Percentiles rank a stretch among this genome's conserved stretches.
phyloP scores from a whole-genome alignment of 2,888 invertebrate genomes.

The Sepiola atlantica region DNA sequence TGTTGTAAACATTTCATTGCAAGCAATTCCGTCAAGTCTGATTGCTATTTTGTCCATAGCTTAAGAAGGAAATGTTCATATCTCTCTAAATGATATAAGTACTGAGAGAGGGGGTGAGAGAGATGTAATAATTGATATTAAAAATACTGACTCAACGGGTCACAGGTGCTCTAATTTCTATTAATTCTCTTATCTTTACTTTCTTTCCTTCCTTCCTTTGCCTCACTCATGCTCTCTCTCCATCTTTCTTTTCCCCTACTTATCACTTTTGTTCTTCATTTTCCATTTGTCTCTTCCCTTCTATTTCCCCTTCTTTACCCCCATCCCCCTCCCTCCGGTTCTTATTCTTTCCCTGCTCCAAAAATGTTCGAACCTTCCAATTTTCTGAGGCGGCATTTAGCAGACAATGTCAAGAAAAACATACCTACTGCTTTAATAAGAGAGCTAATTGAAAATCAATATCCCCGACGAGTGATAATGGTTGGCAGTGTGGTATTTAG shows the following conservation, averaged over 20 bases:
- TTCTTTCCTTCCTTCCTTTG: background rate
- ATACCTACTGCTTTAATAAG: constrained; percentile 32
- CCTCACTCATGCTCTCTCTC: too few relatives aligned
- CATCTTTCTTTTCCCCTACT: background rate
- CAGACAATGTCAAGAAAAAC: background rate
- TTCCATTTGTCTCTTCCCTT: background rate
- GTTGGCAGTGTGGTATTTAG: background rate
- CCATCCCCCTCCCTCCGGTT: background rate
- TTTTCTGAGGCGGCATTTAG: background rate
- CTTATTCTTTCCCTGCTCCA: background rate
- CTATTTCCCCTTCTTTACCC: background rate
- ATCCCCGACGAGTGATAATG: background rate
- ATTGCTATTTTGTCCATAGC: too few relatives aligned
- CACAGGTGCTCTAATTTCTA: background rate
- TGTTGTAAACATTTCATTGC: too few relatives aligned
- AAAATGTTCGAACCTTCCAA: background rate
- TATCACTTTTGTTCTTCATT: background rate
- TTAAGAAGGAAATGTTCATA: too few relatives aligned
- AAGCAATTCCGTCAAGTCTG: too few relatives aligned
- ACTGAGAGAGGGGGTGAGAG: too few relatives aligned
- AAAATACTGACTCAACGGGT: too few relatives aligned
- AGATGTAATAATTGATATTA: too few relatives aligned
- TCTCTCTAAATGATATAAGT: too few relatives aligned
- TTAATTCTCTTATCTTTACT: background rate
- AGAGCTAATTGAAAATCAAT: constrained; percentile 14